These are phyloP conservation scores for Lamellibrachia columna DNA, from an alignment of 2,888 invertebrate species.

Conservation along the genomic window DNA sequence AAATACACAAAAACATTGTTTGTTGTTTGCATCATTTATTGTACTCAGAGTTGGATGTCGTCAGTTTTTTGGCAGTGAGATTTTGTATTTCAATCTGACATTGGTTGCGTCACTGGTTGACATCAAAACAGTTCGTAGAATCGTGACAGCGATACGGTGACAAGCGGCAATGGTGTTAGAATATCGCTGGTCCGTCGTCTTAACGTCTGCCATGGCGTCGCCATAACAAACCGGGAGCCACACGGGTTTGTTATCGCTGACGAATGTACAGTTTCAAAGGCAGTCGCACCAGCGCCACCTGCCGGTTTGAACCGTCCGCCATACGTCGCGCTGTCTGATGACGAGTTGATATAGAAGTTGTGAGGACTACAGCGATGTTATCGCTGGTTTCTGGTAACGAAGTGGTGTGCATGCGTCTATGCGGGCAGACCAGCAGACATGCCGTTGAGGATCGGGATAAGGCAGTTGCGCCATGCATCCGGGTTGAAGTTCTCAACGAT, in stretches of 20 bases:
- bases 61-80: neutral
- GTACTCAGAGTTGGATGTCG: neutral
- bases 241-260: neutral
- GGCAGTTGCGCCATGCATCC: neutral
- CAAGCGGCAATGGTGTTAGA: neutral
- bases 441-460: neutral
- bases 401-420: conserved; percentile 16
- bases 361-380: neutral
- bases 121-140: neutral
- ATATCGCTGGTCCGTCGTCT: too few relatives aligned
- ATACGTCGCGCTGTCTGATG: neutral
- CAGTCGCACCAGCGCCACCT: too few relatives aligned
- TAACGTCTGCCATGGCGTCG: neutral
- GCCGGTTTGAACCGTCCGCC: neutral
- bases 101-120: neutral
- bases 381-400: neutral
- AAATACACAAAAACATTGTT: neutral
- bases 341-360: neutral
- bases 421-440: neutral
- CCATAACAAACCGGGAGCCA: conserved; percentile 11
- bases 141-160: neutral
- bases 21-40: neutral
- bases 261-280: neutral
- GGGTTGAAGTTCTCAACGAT: neutral
- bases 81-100: neutral